Evolutionary conservation across 2,888 invertebrate species (phyloP).

Genomic region (Adineta ricciae): DNA sequence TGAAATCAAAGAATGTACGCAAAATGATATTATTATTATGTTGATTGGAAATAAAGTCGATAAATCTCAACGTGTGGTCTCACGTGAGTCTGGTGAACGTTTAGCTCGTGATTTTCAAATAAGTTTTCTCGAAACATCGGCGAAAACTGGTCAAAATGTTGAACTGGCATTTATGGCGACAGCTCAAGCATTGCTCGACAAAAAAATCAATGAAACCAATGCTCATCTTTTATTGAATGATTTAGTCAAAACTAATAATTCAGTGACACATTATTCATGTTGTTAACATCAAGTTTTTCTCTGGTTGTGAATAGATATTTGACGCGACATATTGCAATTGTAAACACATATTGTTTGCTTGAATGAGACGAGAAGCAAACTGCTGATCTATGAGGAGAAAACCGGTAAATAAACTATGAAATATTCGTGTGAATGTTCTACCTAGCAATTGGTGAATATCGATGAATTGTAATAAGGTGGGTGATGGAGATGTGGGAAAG

Average conservation of each 20-base stretch:
- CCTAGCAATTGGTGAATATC: not conserved
- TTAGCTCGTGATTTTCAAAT: conserved; percentile 79
- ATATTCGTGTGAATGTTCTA: too few species aligned
- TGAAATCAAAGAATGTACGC: conserved; percentile 84
- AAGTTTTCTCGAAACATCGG: conserved; percentile 91
- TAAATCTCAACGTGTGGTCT: conserved; percentile 69
- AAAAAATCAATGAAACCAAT: not conserved
- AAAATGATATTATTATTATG: conserved; percentile 87
- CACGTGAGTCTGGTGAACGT: conserved; percentile 75
- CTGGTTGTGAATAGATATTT: not conserved
- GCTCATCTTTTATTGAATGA: not conserved
- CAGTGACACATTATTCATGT: not conserved
- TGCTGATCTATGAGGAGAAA: not conserved
- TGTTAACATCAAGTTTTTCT: not conserved
- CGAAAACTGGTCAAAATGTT: conserved; percentile 88
- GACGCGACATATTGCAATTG: not conserved
- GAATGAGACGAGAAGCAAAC: not conserved
- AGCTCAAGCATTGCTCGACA: conserved; percentile 52
- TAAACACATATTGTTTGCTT: conserved; percentile 19
- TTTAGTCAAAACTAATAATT: not conserved
- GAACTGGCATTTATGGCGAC: conserved; percentile 83
- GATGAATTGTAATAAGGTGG: not conserved
- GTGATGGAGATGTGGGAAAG: not conserved
- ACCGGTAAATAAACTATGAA: not conserved
- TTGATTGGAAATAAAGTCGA: conserved; percentile 62